These are phyloP conservation scores for Holotrichia oblita DNA, from an alignment of 1,140 invertebrate species.

Conservation along the genomic window DNA sequence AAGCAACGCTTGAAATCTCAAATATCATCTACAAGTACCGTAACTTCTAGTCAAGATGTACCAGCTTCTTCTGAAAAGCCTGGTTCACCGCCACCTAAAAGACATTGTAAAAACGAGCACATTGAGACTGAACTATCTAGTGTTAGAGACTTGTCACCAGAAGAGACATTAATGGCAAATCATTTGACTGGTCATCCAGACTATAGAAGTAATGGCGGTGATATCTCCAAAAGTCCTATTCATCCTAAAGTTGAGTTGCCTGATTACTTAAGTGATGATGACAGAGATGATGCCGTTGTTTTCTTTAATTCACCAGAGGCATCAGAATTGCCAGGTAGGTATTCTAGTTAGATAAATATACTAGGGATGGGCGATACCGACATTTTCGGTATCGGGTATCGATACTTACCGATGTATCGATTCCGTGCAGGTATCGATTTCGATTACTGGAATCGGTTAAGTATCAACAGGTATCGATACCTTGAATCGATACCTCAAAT, in stretches of 20 bases:
- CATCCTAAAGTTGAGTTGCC: conserved; percentile 68
- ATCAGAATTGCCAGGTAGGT: conserved; percentile 48
- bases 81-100: conserved; percentile 49
- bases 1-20: conserved; percentile 49
- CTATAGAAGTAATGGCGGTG: conserved; percentile 45
- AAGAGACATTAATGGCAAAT: conserved; percentile 51
- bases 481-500: too few relatives aligned
- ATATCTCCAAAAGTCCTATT: conserved; percentile 42
- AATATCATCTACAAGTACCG: conserved; percentile 53
- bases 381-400: too few relatives aligned
- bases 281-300: conserved; percentile 55
- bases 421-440: too few relatives aligned
- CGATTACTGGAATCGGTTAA: too few relatives aligned
- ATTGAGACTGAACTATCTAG: conserved; percentile 50
- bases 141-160: conserved; percentile 42
- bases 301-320: conserved; percentile 47
- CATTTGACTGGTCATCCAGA: conserved; percentile 52
- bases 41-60: conserved; percentile 58
- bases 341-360: neutral
- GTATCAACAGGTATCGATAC: too few relatives aligned
- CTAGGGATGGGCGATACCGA: too few relatives aligned
- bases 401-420: too few relatives aligned
- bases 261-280: conserved; percentile 67
- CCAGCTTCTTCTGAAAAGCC: conserved; percentile 36
- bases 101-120: conserved; percentile 51